phyloP scores from a whole-genome alignment of 1,140 invertebrate species.

The Drosophila sproati region DNA sequence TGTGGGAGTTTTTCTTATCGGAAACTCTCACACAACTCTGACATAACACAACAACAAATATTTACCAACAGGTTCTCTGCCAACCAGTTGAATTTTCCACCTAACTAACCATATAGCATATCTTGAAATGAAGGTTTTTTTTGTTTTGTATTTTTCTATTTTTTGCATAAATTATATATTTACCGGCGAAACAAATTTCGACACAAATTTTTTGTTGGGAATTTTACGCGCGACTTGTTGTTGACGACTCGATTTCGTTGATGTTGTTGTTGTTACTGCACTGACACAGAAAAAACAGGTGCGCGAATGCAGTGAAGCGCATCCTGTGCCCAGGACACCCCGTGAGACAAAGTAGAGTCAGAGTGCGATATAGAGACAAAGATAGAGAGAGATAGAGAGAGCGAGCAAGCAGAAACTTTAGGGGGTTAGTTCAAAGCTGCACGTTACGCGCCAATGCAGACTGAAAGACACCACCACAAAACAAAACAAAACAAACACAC shows the following conservation, averaged over 20 bases:
- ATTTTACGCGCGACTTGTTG: conserved; percentile 46
- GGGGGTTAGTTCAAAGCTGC: conserved; percentile 22
- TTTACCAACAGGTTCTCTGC: conserved; percentile 39
- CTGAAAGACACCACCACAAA: conserved; percentile 51
- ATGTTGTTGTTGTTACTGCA: conserved; percentile 9
- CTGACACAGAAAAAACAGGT: conserved; percentile 58
- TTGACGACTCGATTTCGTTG: conserved; percentile 9
- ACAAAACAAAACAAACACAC: conserved; percentile 32
- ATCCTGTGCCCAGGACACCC: conserved; percentile 62
- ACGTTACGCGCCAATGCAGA: conserved; percentile 70
- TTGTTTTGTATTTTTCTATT: conserved; percentile 2
- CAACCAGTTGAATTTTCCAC: conserved; percentile 58
- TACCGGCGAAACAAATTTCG: conserved; percentile 52
- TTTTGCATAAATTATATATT: conserved; percentile 69
- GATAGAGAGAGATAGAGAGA: not conserved
- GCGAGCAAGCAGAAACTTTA: not conserved
- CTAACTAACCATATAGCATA: conserved; percentile 28
- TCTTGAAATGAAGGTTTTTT: conserved; percentile 9
- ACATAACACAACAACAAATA: conserved; percentile 11
- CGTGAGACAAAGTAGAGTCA: conserved; percentile 13
- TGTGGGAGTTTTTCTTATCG: conserved; percentile 60
- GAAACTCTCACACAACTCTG: conserved; percentile 55
- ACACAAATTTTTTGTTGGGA: conserved; percentile 25
- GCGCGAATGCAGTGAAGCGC: conserved; percentile 67
- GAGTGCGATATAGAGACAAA: not conserved